Conservation (phyloP, 2,888 invertebrate genomes). For the Enchytraeus crypticus region DNA sequence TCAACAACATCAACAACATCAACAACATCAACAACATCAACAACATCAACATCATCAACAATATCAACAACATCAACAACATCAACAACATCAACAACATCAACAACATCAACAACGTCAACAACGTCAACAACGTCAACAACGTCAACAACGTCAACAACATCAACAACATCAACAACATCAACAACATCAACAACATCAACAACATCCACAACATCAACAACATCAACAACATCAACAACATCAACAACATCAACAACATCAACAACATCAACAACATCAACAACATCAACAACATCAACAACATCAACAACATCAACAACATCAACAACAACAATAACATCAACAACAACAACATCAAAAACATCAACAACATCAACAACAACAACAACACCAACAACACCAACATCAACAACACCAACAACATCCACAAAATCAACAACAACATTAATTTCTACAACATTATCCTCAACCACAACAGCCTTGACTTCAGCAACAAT, state of each 20-base stretch:
- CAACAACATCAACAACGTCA: no score
- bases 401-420: constrained; percentile 1
- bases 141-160: no score
- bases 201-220: no score
- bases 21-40: neutral
- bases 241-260: neutral
- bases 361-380: neutral
- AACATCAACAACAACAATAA: neutral
- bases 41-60: neutral
- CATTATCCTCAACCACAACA: neutral
- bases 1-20: no score
- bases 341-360: neutral
- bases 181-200: neutral
- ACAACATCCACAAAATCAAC: neutral
- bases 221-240: neutral
- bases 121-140: no score
- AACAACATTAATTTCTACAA: neutral
- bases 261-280: constrained; percentile 3
- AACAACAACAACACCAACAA: constrained; percentile 1
- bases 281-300: neutral
- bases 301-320: neutral
- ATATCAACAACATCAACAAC: neutral
- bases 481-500: constrained; percentile 5
- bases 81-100: no score
- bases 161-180: neutral